A percentile compares a stretch with the other conserved stretches of the same genome.
Conservation (phyloP, 1,140 invertebrate genomes). For the Neodiprion lecontei region DNA sequence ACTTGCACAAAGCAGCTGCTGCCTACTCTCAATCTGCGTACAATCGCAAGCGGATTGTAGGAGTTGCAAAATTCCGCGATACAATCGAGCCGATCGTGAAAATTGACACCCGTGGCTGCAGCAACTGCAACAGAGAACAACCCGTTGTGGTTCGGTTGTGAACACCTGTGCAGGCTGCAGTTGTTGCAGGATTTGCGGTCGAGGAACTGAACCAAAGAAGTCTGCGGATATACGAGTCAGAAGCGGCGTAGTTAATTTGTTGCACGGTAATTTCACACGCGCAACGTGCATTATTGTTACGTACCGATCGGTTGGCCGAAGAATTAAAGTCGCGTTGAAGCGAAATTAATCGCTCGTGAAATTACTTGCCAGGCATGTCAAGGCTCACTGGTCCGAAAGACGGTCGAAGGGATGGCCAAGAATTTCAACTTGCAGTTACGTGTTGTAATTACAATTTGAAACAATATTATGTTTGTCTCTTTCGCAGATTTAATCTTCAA, state of each 20-base stretch:
- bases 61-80: neutral
- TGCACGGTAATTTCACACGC: no score
- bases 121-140: neutral
- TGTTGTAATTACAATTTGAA: conserved; percentile 12
- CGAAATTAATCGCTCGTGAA: neutral
- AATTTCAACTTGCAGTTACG: conserved; percentile 16
- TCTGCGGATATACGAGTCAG: no score
- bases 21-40: no score
- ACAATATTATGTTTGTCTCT: neutral
- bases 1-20: no score
- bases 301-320: no score
- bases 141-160: neutral
- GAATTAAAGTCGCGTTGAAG: neutral
- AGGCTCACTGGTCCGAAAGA: neutral
- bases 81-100: neutral
- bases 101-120: neutral
- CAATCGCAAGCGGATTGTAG: neutral
- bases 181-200: neutral
- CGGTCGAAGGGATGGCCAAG: conserved; percentile 19
- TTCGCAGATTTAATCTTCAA: neutral
- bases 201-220: neutral
- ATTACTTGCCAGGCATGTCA: neutral
- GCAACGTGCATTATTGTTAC: no score
- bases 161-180: conserved; percentile 4
- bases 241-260: no score